A percentile compares a stretch with the other conserved stretches of the same genome.
Conservation (phyloP, 2,888 invertebrate genomes). For the Penaeus monodon region DNA sequence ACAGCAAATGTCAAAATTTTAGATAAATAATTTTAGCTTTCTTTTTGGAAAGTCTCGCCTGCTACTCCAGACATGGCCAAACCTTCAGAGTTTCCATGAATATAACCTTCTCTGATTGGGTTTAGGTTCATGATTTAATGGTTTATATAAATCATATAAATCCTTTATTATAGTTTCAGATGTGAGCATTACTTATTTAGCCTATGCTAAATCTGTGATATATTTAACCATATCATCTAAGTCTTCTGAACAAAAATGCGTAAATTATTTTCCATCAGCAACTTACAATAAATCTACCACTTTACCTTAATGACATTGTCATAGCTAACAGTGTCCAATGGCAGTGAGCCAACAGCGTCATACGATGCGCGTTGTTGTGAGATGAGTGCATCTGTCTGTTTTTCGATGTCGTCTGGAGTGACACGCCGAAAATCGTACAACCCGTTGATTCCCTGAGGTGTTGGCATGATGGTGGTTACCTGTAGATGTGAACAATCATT, state of each 20-base stretch:
- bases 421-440: constrained; percentile 66
- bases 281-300: not conserved
- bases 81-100: no score
- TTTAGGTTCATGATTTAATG: no score
- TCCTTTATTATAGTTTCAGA: no score
- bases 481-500: not conserved
- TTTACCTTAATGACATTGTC: constrained; percentile 67
- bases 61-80: no score
- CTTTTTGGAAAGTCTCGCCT: no score
- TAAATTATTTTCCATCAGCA: not conserved
- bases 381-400: constrained; percentile 65
- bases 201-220: no score
- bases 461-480: constrained; percentile 48
- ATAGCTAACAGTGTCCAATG: constrained; percentile 65
- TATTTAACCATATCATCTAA: no score
- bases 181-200: no score
- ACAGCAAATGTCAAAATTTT: no score
- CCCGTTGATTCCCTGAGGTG: constrained; percentile 65
- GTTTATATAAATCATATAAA: no score
- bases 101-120: no score
- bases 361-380: constrained; percentile 61
- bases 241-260: not conserved
- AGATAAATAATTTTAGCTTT: no score
- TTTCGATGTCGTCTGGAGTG: constrained; percentile 65
- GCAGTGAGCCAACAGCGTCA: constrained; percentile 66